Base-by-base conservation (phyloP, 2,888 invertebrate genomes). In the Empis livida region DNA sequence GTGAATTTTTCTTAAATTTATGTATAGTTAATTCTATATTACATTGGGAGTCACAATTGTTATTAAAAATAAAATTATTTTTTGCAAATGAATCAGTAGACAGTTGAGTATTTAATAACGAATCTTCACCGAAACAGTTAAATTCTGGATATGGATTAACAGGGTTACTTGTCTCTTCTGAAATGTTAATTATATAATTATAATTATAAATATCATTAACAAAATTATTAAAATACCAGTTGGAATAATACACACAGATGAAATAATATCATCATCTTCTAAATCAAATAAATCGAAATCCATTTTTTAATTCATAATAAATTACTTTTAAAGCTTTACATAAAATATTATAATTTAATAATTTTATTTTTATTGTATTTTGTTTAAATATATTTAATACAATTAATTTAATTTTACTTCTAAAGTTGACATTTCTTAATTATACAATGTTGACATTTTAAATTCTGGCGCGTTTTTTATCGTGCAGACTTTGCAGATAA, bases 201-300 rank as follows among this genome's bases (percentile, higher is more conserved):
- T 5, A 30, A 14, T 42, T 27, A 27, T 5, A 10, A 17, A 6
- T 27, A 2, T 27, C 9, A 27, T 27, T 27, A 9, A 27, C 5
- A 27, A 27, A 40, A 2, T 20, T 41, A n/a, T 45, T 48, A 20
- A 44, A 48, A 54, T 61, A 53, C 56, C 61, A 17, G 65, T 61
- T 15, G 60, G 61, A 39, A 58, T 56, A 15, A 62, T 49, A 43
- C 55, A 60, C 13, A 65, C 48, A 2, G 56, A 59, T 5, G 59
- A 60, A 4, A 67, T 49, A 31, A 67, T 56, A 27, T 63, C 63
- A 48, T 67, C 68, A 43, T 67, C 68, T 44, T 68, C 68, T 5
- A 58, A 54, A 51, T 64, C 64, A 53, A 67, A 68, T n/a, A 67
- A 55, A 57, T 68, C 65, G 49, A 67, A 66, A 56, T 67, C 67